phyloP scores from a whole-genome alignment of 2,888 invertebrate species.

The Lamproptera curius region DNA sequence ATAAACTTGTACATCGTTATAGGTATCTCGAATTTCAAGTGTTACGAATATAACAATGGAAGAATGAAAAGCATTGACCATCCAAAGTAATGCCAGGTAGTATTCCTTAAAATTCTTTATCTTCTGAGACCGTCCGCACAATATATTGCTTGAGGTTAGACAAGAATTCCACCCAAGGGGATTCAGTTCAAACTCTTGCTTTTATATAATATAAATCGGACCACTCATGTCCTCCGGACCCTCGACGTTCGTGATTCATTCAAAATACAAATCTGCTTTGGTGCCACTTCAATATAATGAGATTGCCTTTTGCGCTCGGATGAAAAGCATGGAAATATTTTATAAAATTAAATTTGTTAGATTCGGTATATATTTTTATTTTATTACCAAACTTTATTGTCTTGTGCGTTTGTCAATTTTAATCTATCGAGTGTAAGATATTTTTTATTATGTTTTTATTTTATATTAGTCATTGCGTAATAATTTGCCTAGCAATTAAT shows the following conservation, averaged over 20 bases:
- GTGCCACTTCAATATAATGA: constrained; percentile 23
- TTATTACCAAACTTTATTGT: no score
- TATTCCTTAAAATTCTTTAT: constrained; percentile 6
- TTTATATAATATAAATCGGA: constrained; percentile 23
- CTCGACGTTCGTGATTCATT: constrained; percentile 23
- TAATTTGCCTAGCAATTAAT: no score
- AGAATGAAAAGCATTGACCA: no score
- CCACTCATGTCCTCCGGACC: constrained; percentile 21
- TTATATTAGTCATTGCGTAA: no score
- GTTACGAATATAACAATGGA: no score
- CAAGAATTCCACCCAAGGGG: constrained; percentile 19
- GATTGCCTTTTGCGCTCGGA: constrained; percentile 22
- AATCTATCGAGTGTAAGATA: no score
- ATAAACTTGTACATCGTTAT: no score
- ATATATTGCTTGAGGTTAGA: constrained; percentile 20
- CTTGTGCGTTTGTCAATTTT: no score
- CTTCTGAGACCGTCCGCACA: constrained; percentile 9
- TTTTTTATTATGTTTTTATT: no score
- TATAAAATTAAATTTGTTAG: constrained; percentile 20
- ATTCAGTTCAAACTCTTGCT: constrained; percentile 20
- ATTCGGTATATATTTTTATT: no score
- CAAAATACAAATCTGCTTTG: constrained; percentile 24
- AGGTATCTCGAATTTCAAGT: no score
- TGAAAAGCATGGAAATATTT: constrained; percentile 21
- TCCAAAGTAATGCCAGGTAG: no score